Evolutionary conservation across 1,140 invertebrate species (phyloP).

Genomic region (Orchestia grillus): DNA sequence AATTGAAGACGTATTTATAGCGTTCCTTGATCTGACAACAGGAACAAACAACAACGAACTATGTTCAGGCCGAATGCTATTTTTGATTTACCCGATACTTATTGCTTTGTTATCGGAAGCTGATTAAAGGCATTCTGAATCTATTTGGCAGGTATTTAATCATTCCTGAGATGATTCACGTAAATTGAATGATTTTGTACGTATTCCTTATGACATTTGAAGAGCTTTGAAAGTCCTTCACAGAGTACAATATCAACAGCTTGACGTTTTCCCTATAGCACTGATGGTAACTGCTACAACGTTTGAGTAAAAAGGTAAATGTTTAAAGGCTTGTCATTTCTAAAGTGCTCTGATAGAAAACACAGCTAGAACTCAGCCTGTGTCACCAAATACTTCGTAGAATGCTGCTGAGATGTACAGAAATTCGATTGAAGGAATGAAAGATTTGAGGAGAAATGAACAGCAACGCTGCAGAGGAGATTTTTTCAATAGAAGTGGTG

Average conservation of each 20-base stretch:
- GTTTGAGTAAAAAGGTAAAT: background rate
- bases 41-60: background rate
- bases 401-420: background rate
- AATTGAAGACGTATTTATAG: background rate
- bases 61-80: background rate
- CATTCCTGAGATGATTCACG: background rate
- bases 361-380: background rate
- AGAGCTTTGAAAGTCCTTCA: background rate
- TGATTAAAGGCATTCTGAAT: background rate
- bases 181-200: background rate
- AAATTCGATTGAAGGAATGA: background rate
- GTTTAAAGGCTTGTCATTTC: background rate
- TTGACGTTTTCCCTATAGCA: background rate
- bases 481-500: no score
- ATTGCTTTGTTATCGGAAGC: background rate
- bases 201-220: background rate
- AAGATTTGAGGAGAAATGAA: background rate
- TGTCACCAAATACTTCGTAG: background rate
- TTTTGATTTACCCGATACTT: background rate
- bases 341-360: background rate
- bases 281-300: background rate
- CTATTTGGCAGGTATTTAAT: background rate
- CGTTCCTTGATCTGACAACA: background rate
- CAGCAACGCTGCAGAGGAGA: background rate
- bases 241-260: background rate